A percentile compares a stretch with the other conserved stretches of the same genome.
phyloP scores from a whole-genome alignment of 2,113 vertebrate species.

The Anas platyrhynchos region DNA sequence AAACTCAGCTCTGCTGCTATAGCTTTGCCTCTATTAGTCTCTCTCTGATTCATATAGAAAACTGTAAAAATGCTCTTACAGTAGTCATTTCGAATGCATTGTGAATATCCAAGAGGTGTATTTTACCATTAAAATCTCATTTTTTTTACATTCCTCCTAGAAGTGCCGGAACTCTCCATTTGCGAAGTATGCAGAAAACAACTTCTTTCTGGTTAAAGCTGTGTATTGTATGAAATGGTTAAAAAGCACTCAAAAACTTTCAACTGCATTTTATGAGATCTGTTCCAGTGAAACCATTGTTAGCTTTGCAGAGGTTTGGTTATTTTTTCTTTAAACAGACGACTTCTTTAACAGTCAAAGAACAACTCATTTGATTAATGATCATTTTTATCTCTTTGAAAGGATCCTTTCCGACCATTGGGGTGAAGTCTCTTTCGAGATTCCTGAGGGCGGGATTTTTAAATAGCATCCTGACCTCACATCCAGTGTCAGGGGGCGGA shows the following conservation, averaged over 20 bases:
- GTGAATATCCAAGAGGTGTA: neutral
- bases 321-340: slow-evolving; percentile 52
- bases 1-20: neutral
- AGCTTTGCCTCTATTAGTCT: neutral
- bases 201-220: neutral
- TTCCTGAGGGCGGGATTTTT: slow-evolving; percentile 83
- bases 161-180: neutral
- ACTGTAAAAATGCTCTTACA: neutral
- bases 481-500: slow-evolving; percentile 78
- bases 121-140: neutral
- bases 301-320: neutral
- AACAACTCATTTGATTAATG: slow-evolving; percentile 63
- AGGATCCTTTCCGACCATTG: slow-evolving; percentile 83
- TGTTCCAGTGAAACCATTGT: neutral
- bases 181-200: neutral
- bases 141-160: neutral
- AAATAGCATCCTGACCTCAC: slow-evolving; percentile 79
- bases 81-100: neutral
- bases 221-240: neutral
- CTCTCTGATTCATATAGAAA: neutral
- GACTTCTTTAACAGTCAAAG: slow-evolving; percentile 37
- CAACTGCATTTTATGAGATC: neutral
- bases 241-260: neutral
- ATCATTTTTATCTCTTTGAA: slow-evolving; percentile 78
- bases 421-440: slow-evolving; percentile 81